Evolutionary conservation across 2,113 vertebrate species (phyloP).

Genomic region (Pantherophis guttatus): DNA sequence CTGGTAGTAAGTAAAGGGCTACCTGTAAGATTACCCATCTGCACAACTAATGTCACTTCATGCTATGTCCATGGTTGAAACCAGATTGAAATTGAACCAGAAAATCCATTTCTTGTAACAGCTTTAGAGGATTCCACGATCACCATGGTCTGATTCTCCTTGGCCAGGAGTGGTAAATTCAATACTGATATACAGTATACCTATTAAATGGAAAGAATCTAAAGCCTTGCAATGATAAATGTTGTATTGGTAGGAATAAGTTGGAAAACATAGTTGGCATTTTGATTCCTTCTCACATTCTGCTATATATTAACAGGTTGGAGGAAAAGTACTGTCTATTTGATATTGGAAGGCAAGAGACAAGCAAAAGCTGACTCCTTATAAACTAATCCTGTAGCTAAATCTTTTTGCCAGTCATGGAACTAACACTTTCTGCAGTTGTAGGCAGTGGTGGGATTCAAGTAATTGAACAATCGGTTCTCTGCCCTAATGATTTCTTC

Average conservation of each 20-base stretch:
- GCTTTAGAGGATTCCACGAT: not conserved
- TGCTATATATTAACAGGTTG: not conserved
- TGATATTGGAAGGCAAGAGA: constrained; percentile 20
- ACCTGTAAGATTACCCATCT: not conserved
- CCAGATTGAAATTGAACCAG: not conserved
- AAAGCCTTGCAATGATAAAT: not conserved
- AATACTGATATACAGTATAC: not conserved
- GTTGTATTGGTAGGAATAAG: not conserved
- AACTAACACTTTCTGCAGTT: fast-evolving
- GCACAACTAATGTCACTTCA: not conserved
- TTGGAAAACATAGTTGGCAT: not conserved
- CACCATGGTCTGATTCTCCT: not conserved
- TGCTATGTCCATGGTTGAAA: not conserved
- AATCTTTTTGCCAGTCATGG: not conserved
- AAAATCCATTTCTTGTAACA: not conserved
- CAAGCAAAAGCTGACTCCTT: constrained; percentile 12
- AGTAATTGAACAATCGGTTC: too few species aligned
- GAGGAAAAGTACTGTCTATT: too few species aligned
- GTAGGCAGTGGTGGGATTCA: too few species aligned
- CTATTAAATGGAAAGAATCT: not conserved
- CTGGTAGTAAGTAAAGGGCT: not conserved
- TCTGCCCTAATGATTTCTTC: too few species aligned
- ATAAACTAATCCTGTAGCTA: not conserved
- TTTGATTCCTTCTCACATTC: not conserved
- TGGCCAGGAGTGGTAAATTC: not conserved